Evolutionary conservation across 2,888 invertebrate genomes (phyloP).

Genomic region (Dioctria rufipes): DNA sequence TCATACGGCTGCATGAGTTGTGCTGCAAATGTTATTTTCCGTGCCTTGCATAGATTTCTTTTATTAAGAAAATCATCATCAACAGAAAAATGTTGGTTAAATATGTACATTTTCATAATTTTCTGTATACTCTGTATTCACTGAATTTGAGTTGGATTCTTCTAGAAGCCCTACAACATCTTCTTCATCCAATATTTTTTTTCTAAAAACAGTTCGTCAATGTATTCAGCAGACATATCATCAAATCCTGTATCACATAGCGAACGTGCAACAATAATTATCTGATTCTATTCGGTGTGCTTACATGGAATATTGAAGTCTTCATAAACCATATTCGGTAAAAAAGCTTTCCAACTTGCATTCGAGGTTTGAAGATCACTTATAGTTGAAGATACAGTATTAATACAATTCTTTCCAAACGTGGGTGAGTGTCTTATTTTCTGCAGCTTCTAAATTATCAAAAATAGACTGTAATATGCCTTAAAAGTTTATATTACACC

Average conservation of each 20-base stretch:
- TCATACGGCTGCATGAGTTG: not conserved
- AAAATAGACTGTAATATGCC: too few relatives aligned
- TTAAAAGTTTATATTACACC: too few relatives aligned
- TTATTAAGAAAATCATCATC: not conserved
- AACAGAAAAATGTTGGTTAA: not conserved
- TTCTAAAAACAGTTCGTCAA: not conserved
- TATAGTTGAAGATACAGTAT: not conserved
- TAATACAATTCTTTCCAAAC: constrained; percentile 2
- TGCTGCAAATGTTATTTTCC: not conserved
- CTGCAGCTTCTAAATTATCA: not conserved
- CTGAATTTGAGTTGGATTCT: too few relatives aligned
- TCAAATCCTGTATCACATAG: not conserved
- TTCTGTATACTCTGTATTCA: too few relatives aligned
- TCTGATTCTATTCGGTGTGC: not conserved
- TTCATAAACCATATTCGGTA: not conserved
- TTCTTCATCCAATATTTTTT: not conserved
- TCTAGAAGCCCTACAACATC: too few relatives aligned
- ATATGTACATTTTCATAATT: too few relatives aligned
- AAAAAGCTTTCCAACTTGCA: not conserved
- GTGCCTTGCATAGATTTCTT: not conserved
- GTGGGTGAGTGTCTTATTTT: not conserved
- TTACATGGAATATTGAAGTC: not conserved
- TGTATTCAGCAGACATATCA: constrained; percentile 6
- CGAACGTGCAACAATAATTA: constrained; percentile 5
- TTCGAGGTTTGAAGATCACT: not conserved